Evolutionary conservation across 2,888 invertebrate genomes (phyloP), one percentile per base, ranked within the genome.

Genomic region (Drosophila longiperda): DNA sequence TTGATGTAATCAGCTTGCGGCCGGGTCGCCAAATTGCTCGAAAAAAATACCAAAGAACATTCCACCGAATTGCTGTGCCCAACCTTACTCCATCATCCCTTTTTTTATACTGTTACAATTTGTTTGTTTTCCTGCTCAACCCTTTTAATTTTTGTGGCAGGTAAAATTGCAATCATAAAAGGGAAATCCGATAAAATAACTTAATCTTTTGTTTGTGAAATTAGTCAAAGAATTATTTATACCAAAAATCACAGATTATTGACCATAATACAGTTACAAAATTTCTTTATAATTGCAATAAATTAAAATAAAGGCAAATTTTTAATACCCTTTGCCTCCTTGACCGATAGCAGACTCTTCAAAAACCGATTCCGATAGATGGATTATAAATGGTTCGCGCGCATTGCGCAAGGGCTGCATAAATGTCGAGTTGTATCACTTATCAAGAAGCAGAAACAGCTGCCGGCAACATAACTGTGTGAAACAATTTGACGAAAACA

Each of bases 1-100:
- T 90, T 86, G 90, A 90, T 86, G 82, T 86, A 90, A 90, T 86
- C 89, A 83, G 89, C 89, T 87, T 86, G 87, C 73, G 89, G 87
- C 66, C 77, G 75, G 62, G 75, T 72, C 66, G 69, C 72, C 89
- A 87, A 85, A 89, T 89, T 80, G 80, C 68, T 83, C 45, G 50
- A 70, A 34, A 68, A 75, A 70, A 87, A 77, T 65, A 55, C 75
- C 70, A 66, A 71, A 57, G 66, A 68, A 71, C 83, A 83, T 76
- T 81, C 75, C 79, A 66, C 73, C 66, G 81, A 87, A 84, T 84
- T 75, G 79, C 74, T 64, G 61, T 73, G 63, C 67, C 66, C 65
- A 74, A 66, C 20, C 20, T 50, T 48, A 45, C 36, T 33, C 42
- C 42, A 33, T 50, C 34, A 50, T 60, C 57, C 50, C 50, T 80